Percentiles rank a stretch among this genome's conserved stretches.
phyloP scores from a whole-genome alignment of 2,113 vertebrate genomes.

The Lepisosteus oculatus region DNA sequence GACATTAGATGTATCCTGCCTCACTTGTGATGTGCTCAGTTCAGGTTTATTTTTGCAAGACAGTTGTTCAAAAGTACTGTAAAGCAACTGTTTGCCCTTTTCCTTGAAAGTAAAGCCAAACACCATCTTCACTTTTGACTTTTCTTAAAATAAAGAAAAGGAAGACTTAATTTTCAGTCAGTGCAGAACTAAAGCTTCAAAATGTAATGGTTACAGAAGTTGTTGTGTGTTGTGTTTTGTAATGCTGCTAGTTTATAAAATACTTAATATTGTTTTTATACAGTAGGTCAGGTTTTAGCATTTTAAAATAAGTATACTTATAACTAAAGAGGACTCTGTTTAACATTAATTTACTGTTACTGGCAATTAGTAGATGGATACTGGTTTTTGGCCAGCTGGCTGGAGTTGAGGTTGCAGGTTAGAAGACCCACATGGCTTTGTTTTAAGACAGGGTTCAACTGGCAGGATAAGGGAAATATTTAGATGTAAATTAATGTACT shows the following conservation, averaged over 20 bases:
- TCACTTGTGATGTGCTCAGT: conserved; percentile 27
- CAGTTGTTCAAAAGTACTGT: background rate
- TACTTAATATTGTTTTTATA: background rate
- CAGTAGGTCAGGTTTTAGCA: too few species aligned
- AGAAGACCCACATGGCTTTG: too few species aligned
- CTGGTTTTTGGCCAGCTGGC: too few species aligned
- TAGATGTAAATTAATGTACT: too few species aligned
- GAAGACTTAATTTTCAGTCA: background rate
- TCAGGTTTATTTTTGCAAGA: background rate
- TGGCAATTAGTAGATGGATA: too few species aligned
- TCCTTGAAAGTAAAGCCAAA: background rate
- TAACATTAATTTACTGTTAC: too few species aligned
- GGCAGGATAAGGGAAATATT: too few species aligned
- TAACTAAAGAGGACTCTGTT: too few species aligned
- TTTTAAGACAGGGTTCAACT: too few species aligned
- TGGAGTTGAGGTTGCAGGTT: too few species aligned
- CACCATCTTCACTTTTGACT: background rate
- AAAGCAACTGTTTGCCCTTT: background rate
- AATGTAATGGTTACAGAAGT: background rate
- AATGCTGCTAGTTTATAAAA: background rate
- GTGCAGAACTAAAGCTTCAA: too few species aligned
- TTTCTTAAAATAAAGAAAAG: background rate
- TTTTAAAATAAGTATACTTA: too few species aligned
- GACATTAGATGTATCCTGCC: conserved; percentile 27
- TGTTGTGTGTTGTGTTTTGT: background rate